phyloP scores from a whole-genome alignment of 53 echinoderm and acorn worm genomes.

The Stichopus horrens region DNA sequence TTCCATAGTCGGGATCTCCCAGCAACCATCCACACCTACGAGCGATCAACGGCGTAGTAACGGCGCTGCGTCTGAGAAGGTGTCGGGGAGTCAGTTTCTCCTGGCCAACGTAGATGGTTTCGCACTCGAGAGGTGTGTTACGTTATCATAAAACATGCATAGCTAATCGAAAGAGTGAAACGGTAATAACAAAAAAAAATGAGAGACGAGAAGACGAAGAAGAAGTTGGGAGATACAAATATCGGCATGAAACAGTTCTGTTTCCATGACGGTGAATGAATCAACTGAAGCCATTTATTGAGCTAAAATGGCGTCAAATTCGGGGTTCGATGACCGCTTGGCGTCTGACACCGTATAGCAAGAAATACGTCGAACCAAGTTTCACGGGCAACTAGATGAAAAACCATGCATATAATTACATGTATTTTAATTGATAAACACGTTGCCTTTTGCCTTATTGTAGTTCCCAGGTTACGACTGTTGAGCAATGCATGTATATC shows the following conservation, averaged over 20 bases:
- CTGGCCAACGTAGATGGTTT: conserved; percentile 33
- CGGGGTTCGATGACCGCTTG: conserved; percentile 28
- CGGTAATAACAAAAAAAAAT: neutral
- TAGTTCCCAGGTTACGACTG: too few relatives aligned
- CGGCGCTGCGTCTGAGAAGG: conserved; percentile 20
- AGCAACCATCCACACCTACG: conserved; percentile 17
- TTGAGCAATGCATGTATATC: too few relatives aligned
- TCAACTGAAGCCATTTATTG: neutral
- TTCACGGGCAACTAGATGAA: too few relatives aligned
- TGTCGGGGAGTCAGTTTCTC: conserved; percentile 29
- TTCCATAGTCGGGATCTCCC: conserved; percentile 4
- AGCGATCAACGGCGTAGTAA: conserved; percentile 32
- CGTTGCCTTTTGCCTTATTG: too few relatives aligned
- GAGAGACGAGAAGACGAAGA: neutral
- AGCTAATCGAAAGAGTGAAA: conserved; percentile 24
- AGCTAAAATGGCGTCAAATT: neutral
- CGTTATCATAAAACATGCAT: conserved; percentile 45
- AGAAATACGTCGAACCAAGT: too few relatives aligned
- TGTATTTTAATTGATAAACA: too few relatives aligned
- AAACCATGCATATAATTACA: too few relatives aligned
- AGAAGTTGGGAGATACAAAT: neutral
- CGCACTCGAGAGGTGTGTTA: conserved; percentile 27
- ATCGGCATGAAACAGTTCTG: conserved; percentile 4
- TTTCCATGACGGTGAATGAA: conserved; percentile 11
- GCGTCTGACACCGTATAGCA: neutral